Conservation (phyloP, 2,888 invertebrate genomes). For the Vesta saturnalis region DNA sequence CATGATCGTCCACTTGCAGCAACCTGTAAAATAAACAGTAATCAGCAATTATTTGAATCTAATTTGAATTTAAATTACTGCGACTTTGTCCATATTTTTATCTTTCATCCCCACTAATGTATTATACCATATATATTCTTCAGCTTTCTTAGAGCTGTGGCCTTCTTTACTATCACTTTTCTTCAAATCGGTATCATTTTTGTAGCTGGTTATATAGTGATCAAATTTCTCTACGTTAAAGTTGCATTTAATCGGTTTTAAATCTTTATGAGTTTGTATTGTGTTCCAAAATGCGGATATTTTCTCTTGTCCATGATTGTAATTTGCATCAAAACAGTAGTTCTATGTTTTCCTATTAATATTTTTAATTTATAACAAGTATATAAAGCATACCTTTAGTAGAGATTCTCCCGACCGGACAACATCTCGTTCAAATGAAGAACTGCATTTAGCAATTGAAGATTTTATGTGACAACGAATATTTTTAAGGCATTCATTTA, state of each 20-base stretch:
- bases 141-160: neutral
- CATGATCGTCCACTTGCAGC: neutral
- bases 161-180: neutral
- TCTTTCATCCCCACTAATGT: neutral
- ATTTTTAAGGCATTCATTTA: neutral
- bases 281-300: conserved; percentile 36
- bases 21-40: neutral
- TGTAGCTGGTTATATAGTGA: too few relatives aligned
- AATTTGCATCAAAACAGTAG: conserved; percentile 29
- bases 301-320: conserved; percentile 25
- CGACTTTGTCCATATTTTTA: neutral
- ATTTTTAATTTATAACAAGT: neutral
- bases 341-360: conserved; percentile 14
- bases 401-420: neutral
- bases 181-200: too few relatives aligned
- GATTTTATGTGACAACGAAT: too few relatives aligned
- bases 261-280: neutral
- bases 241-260: neutral
- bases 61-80: neutral
- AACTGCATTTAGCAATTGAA: too few relatives aligned
- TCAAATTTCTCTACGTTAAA: neutral
- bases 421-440: neutral
- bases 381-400: neutral
- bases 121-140: conserved; percentile 7
- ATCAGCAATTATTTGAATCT: neutral